Base-by-base conservation (phyloP, 2,113 vertebrate genomes). In the Pseudorectes ferrugineus region DNA sequence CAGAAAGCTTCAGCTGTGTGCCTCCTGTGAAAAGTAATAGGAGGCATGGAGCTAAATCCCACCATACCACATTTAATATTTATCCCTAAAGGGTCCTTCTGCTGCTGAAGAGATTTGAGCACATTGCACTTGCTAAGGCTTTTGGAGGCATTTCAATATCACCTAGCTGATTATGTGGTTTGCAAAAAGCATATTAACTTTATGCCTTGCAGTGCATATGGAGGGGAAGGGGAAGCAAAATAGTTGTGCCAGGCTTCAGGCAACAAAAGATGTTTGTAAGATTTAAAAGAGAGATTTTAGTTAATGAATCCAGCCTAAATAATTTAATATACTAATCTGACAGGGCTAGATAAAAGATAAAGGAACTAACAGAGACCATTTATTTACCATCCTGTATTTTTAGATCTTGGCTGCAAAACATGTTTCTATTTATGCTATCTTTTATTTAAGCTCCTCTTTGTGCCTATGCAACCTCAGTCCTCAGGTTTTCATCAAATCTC, bases 51-150 rank as follows among this genome's bases (percentile, higher is more conserved):
- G 51, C 20, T 95, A 88, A 95, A 90, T 83, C 71, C 35, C 49
- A 71, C n/a, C 17, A 45, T 18, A 66, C 2, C 15, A 26, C n/a
- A 29, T 89, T 93, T 85, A 92, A 54, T 77, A 88, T 92, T 96
- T 96, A 94, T 88, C 78, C 67, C 85, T 92, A 67, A 90, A 95
- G 81, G 78, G 35, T 82, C 26, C 70, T 87, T 7, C 71, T 87
- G 42, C 33, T 79, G 54, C 71, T 43, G 58, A 49, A 76, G 51
- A 70, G 28, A 89, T 79, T 63, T 62, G 58, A 88, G 59, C 54
- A 88, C 33, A 26, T 10, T 28, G 49, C 26, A 22, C 43, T 94
- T 70, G 11, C 49, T 62, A 33, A 79, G 58, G 54, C 36, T 83
- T 89, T 79, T 8, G 2, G 29, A 78, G 17, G 9, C 70, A 66